phyloP scores from a whole-genome alignment of 2,797 vertebrate species.

The Mus minutoides region DNA sequence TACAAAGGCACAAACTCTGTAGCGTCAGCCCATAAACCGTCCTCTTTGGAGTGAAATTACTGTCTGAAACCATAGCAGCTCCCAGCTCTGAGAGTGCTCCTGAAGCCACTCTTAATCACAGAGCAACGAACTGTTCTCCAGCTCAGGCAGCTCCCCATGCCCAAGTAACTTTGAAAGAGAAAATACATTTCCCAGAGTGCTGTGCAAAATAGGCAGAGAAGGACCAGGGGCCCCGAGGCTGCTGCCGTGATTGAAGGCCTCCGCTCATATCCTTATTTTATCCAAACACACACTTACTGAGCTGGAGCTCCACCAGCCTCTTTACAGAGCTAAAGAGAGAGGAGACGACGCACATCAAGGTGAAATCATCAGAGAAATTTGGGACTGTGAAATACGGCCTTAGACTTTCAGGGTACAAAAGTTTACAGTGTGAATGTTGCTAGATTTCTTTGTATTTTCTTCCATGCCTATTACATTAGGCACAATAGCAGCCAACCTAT shows the following conservation, averaged over 20 bases:
- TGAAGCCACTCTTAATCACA: constrained; percentile 48
- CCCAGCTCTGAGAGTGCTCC: background rate
- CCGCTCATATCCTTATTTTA: constrained; percentile 30
- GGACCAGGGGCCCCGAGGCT: background rate
- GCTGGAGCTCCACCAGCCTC: background rate
- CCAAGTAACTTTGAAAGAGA: constrained; percentile 17
- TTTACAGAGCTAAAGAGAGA: constrained; percentile 23
- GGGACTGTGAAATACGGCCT: background rate
- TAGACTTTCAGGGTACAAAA: background rate
- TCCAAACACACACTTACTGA: background rate
- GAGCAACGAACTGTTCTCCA: constrained; percentile 1
- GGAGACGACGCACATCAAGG: background rate
- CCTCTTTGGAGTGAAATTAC: constrained; percentile 41
- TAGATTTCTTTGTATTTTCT: constrained; percentile 4
- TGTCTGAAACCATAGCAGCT: background rate
- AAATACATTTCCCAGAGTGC: background rate
- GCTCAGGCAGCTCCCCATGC: constrained; percentile 32
- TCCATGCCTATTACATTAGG: background rate
- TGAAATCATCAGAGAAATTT: constrained; percentile 53
- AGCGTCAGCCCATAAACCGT: background rate
- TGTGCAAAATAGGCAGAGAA: constrained; percentile 36
- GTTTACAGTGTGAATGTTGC: background rate
- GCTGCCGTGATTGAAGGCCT: constrained; percentile 46
- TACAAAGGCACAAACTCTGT: background rate
- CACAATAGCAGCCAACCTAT: background rate